Conservation (phyloP, 2,113 vertebrate genomes). For the Catharus minimus region DNA sequence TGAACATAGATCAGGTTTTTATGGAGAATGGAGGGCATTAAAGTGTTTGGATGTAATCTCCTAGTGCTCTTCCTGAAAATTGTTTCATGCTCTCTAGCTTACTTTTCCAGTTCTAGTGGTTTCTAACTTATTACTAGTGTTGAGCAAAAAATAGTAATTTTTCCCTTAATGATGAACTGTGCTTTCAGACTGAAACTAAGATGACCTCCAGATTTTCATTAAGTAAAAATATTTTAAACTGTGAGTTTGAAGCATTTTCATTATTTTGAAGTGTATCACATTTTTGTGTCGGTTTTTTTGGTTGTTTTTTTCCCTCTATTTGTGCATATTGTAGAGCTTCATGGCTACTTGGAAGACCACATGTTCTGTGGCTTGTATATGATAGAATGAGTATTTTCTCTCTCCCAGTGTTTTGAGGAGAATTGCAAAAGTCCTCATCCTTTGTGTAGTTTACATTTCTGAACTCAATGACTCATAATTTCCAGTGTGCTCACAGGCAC, state of each 20-base stretch:
- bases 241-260: not conserved
- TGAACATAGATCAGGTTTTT: not conserved
- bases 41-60: not conserved
- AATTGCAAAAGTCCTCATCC: not conserved
- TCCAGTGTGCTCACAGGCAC: not conserved
- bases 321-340: not conserved
- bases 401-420: not conserved
- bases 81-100: not conserved
- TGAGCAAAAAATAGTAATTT: not conserved
- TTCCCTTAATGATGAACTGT: not conserved
- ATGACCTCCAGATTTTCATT: not conserved
- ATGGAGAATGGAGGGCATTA: not conserved
- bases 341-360: not conserved
- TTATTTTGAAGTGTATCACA: not conserved
- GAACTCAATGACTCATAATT: not conserved
- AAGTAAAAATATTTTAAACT: not conserved
- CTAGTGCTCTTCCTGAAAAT: not conserved
- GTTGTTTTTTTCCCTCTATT: rapidly evolving
- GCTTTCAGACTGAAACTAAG: not conserved
- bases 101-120: not conserved
- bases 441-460: not conserved
- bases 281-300: not conserved
- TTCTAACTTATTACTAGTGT: not conserved
- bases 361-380: not conserved
- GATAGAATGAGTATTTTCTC: not conserved